Conservation (phyloP, 2,888 invertebrate species). For the Phyto melanocephala region DNA sequence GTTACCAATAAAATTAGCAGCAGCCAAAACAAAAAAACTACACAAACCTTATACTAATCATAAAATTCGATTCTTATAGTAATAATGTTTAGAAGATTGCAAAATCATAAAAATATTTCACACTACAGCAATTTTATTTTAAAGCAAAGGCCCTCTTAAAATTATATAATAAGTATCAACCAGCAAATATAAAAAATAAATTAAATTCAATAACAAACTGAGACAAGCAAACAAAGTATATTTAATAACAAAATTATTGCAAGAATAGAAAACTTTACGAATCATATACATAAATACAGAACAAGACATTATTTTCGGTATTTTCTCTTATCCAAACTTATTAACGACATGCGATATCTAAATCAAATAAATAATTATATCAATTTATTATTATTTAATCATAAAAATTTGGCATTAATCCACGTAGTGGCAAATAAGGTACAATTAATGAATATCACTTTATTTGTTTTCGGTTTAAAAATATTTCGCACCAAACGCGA, state of each 20-base stretch:
- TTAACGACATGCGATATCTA: slow-evolving; percentile 8
- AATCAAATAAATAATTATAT: neutral
- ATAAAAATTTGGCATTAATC: no score
- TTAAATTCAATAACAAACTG: neutral
- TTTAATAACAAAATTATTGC: neutral
- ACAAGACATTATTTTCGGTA: slow-evolving; percentile 9
- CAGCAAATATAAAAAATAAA: neutral
- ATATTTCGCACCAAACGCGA: no score
- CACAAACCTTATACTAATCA: neutral
- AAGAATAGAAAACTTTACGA: slow-evolving; percentile 20
- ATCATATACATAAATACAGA: slow-evolving; percentile 8
- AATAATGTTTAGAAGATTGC: slow-evolving; percentile 7
- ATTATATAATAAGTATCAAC: neutral
- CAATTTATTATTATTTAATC: slow-evolving; percentile 26
- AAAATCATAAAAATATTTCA: neutral
- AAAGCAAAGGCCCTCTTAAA: neutral
- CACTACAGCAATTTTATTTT: neutral
- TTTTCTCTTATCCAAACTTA: neutral
- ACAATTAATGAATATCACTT: no score
- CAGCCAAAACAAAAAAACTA: slow-evolving; percentile 1
- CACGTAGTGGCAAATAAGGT: no score
- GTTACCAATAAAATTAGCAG: slow-evolving; percentile 18
- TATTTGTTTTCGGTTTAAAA: no score
- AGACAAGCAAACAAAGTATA: neutral
- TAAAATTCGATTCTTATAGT: neutral